Evolutionary conservation across 2,888 invertebrate species (phyloP).

Genomic region (Microdon myrmicae): DNA sequence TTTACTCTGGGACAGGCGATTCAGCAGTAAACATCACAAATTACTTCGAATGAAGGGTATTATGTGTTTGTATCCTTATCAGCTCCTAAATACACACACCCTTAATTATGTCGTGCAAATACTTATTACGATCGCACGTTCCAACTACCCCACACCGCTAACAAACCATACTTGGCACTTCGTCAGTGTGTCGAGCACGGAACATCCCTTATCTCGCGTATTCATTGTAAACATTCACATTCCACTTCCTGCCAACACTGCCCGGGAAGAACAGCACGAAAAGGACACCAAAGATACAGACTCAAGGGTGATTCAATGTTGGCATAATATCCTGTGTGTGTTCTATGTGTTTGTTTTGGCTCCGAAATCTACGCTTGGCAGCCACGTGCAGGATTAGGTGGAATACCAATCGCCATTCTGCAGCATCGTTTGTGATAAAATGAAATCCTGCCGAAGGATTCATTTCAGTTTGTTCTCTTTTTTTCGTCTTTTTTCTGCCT

Average conservation of each 20-base stretch:
- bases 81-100: conserved; percentile 39
- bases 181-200: conserved; percentile 18
- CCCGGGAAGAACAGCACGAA: background rate
- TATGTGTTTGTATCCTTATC: conserved; percentile 41
- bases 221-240: conserved; percentile 51
- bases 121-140: conserved; percentile 49
- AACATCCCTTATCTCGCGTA: conserved; percentile 47
- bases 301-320: conserved; percentile 38
- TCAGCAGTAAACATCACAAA: too few species aligned
- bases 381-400: conserved; percentile 52
- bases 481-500: conserved; percentile 5
- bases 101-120: conserved; percentile 50
- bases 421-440: conserved; percentile 19
- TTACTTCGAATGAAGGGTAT: too few species aligned
- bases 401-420: conserved; percentile 30
- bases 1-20: too few species aligned
- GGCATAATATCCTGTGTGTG: conserved; percentile 41
- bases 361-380: conserved; percentile 50
- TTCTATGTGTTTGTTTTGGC: conserved; percentile 51
- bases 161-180: conserved; percentile 25
- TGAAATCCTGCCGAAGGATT: conserved; percentile 38
- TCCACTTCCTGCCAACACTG: conserved; percentile 7
- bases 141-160: conserved; percentile 17
- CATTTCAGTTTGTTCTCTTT: conserved; percentile 6
- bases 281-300: conserved; percentile 14